A percentile compares a stretch with the other conserved stretches of the same genome.
These are phyloP conservation scores for Phalera bucephala DNA, from an alignment of 2,888 invertebrate genomes.

Conservation along the genomic window DNA sequence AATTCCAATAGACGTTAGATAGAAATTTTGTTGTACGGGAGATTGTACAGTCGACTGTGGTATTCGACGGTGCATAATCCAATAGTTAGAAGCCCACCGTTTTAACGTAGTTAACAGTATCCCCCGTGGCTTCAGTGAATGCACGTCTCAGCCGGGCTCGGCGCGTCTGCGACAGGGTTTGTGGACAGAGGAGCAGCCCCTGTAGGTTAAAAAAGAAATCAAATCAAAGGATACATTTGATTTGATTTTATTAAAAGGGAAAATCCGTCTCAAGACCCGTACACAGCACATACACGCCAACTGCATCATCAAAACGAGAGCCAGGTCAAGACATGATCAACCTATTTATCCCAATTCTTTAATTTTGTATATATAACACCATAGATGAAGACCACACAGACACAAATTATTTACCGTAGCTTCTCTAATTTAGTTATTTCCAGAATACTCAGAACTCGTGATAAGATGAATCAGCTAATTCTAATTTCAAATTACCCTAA, in stretches of 20 bases:
- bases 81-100: constrained; percentile 86
- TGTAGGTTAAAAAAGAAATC: constrained; percentile 81
- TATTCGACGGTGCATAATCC: constrained; percentile 65
- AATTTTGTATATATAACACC: constrained; percentile 7
- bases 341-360: background rate
- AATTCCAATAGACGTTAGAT: background rate
- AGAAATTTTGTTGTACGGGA: constrained; percentile 9
- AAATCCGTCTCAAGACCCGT: constrained; percentile 58
- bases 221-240: constrained; percentile 61
- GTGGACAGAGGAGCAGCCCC: constrained; percentile 95
- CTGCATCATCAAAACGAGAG: constrained; percentile 25
- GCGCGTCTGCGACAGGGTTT: constrained; percentile 94
- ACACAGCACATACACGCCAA: constrained; percentile 76
- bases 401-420: background rate
- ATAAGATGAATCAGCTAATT: constrained; percentile 11
- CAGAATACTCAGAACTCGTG: background rate
- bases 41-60: constrained; percentile 72
- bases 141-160: constrained; percentile 93
- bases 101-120: constrained; percentile 94
- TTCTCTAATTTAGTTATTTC: background rate
- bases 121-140: constrained; percentile 94
- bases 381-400: constrained; percentile 16
- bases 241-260: constrained; percentile 52
- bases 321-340: constrained; percentile 19
- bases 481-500: constrained; percentile 24